Percentiles rank a stretch among this genome's conserved stretches.
These are phyloP conservation scores for Mycteria americana DNA, from an alignment of 2,797 vertebrate species.

Conservation along the genomic window DNA sequence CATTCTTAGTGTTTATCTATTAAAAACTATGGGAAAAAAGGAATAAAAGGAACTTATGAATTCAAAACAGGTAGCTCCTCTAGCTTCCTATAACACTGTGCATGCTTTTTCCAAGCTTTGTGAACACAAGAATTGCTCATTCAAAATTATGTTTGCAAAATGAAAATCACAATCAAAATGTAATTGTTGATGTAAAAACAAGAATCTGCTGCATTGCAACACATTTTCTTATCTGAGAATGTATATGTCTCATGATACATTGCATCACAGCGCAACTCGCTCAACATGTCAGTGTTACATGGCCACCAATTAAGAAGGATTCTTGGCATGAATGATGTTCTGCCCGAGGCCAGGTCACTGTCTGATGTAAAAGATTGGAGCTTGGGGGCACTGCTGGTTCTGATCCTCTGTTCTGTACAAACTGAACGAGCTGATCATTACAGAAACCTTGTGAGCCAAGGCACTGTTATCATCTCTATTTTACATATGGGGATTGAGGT, in stretches of 20 bases:
- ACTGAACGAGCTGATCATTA: conserved; percentile 51
- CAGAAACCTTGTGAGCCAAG: conserved; percentile 40
- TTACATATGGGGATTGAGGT: conserved; percentile 59
- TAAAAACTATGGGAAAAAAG: background rate
- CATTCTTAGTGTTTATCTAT: conserved; percentile 19
- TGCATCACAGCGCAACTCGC: background rate
- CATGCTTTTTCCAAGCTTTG: conserved; percentile 16
- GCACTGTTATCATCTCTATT: conserved; percentile 24
- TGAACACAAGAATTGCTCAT: background rate
- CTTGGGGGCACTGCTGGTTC: conserved; percentile 31
- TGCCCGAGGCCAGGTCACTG: conserved; percentile 62
- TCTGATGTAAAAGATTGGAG: conserved; percentile 58
- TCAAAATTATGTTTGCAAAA: conserved; percentile 21
- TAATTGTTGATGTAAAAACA: conserved; percentile 38
- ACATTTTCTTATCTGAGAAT: conserved; percentile 10
- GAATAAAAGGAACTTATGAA: background rate
- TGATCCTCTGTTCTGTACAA: conserved; percentile 57
- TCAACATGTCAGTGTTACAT: conserved; percentile 21
- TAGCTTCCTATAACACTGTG: background rate
- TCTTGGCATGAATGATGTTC: conserved; percentile 63
- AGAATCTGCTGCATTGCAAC: conserved; percentile 3
- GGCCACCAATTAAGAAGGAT: conserved; percentile 61
- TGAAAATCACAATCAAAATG: conserved; percentile 35
- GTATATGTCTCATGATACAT: background rate
- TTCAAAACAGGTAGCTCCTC: conserved; percentile 11